A percentile compares a stretch with the other conserved stretches of the same genome.
Conservation (phyloP, 2,113 vertebrate genomes). For the Megaleporinus macrocephalus region DNA sequence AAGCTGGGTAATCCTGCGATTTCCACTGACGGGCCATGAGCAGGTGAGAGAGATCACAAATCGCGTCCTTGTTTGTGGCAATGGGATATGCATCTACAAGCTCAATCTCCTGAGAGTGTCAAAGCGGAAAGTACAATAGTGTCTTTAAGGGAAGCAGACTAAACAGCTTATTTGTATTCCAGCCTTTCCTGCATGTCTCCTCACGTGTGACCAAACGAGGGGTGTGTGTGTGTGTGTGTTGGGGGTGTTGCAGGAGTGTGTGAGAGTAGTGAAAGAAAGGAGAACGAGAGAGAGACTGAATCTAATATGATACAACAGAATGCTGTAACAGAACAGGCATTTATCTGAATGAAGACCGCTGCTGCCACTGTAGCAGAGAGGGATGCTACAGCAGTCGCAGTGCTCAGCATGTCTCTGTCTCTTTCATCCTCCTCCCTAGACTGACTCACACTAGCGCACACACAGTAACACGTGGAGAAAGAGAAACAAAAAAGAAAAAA, state of each 20-base stretch:
- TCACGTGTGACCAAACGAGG: conserved; percentile 74
- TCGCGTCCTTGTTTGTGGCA: background rate
- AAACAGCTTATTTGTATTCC: conserved; percentile 79
- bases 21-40: background rate
- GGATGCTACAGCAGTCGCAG: conserved; percentile 40
- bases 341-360: conserved; percentile 74
- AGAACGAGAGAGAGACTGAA: conserved; percentile 59
- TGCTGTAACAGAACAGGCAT: conserved; percentile 76
- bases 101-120: conserved; percentile 26
- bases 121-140: conserved; percentile 69
- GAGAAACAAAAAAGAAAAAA: conserved; percentile 52
- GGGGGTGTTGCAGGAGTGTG: conserved; percentile 14
- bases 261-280: background rate
- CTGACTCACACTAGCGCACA: conserved; percentile 38
- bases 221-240: conserved; percentile 7
- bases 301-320: conserved; percentile 75
- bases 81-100: conserved; percentile 18
- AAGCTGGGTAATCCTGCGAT: conserved; percentile 1
- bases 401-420: conserved; percentile 57
- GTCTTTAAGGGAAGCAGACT: conserved; percentile 73
- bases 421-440: conserved; percentile 60
- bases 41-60: conserved; percentile 18
- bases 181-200: conserved; percentile 65
- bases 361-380: conserved; percentile 61
- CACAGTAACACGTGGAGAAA: conserved; percentile 61